Percentiles rank a stretch among this genome's conserved stretches.
phyloP scores from a whole-genome alignment of 1,140 invertebrate species.

The Neodiprion fabricii region DNA sequence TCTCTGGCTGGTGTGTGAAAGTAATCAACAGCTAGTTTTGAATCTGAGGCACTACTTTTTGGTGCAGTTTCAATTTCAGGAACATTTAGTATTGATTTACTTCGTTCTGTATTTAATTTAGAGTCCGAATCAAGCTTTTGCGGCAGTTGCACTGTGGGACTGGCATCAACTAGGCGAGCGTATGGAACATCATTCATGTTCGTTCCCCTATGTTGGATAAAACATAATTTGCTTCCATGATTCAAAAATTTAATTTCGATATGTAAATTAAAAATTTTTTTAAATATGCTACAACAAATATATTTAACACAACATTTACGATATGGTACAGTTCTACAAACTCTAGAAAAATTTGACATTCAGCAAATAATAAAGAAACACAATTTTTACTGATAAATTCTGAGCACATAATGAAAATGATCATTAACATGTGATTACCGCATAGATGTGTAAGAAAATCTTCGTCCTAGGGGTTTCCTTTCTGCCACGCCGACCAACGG shows the following conservation, averaged over 20 bases:
- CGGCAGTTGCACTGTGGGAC: constrained; percentile 61
- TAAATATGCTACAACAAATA: constrained; percentile 1
- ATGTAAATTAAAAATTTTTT: constrained; percentile 8
- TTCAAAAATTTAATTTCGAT: neutral
- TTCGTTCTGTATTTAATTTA: constrained; percentile 71
- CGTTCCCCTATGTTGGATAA: constrained; percentile 44
- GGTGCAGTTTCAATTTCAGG: constrained; percentile 63
- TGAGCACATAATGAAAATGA: neutral
- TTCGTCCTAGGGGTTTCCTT: constrained; percentile 62
- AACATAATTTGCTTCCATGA: neutral
- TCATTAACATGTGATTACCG: constrained; percentile 34
- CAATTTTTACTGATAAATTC: neutral
- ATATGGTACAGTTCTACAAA: too few relatives aligned
- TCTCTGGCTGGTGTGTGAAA: constrained; percentile 58
- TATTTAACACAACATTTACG: constrained; percentile 20
- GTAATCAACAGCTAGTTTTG: constrained; percentile 77
- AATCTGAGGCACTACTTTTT: constrained; percentile 80
- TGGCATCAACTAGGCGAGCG: constrained; percentile 75
- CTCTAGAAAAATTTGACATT: neutral
- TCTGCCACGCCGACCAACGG: constrained; percentile 56
- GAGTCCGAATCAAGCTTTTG: constrained; percentile 82
- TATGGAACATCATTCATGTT: constrained; percentile 77
- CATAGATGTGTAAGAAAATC: constrained; percentile 70
- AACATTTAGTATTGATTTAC: constrained; percentile 67
- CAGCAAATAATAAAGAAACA: neutral